Base-by-base conservation (phyloP, 2,797 vertebrate species). In the Ceryle rudis region DNA sequence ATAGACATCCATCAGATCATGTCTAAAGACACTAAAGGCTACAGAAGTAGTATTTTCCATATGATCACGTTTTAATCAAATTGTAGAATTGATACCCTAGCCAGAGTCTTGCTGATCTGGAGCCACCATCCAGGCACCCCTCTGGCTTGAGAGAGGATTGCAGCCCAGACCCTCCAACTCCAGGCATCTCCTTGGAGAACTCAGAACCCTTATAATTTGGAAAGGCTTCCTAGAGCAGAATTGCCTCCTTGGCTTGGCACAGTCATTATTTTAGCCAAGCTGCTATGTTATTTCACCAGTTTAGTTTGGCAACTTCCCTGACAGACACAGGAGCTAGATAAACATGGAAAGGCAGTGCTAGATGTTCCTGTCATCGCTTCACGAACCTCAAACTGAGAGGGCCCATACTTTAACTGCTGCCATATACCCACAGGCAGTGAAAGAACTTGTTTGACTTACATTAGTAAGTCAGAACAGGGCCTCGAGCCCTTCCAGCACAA, bases 61-160 rank as follows among this genome's bases (percentile, higher is more conserved):
- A 7, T 25, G 11, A 57, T 33, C 14, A 72, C 47, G 18, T 41
- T 60, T 29, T 9, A 55, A 31, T 23, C 19, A 39, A 75, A 46
- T 51, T 28, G 20, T 4, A 18, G 41, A 41, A 41, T 22, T 54
- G 15, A 33, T 31, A 42, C 3, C 4, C 20, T 51, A 5, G 33
- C 41, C 41, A 85, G 41, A 69, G 15, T 22, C 21, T 61, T 23
- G 15, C 57, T 54, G 37, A 62, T 8, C 9, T 20, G 33, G 6
- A 61, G 39, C 28, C 22, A 69, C 35, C 12, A n/a, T 8, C 8
- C 12, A 42, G 28, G 9, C 14, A 55, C 3, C 2, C 10, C 7
- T 66, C 55, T 31, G 37, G 33, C n/a, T 26, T 1, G 0, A 62
- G 37, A n/a, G 18, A 54, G 16, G 13, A 49, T 35, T 1, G 0